Conservation (phyloP, 2,113 vertebrate species). For the Lagopus leucura region DNA sequence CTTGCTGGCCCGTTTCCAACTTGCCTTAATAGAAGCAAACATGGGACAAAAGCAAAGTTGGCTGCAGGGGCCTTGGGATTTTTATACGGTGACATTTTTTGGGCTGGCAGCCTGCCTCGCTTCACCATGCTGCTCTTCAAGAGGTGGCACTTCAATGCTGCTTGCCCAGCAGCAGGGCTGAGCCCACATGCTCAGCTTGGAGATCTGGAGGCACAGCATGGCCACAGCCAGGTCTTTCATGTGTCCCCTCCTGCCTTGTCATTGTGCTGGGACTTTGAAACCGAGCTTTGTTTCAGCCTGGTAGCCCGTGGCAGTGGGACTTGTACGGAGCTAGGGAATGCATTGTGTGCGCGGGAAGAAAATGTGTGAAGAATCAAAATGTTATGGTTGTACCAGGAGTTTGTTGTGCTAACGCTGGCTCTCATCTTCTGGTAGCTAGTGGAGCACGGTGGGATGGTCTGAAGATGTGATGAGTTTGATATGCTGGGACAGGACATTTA, state of each 20-base stretch:
- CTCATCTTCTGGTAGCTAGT: constrained; percentile 4
- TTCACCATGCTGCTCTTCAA: neutral
- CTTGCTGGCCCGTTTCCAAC: neutral
- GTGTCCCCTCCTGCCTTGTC: constrained; percentile 38
- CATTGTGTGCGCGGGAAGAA: constrained; percentile 56
- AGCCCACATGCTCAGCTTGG: constrained; percentile 20
- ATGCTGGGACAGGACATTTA: constrained; percentile 45
- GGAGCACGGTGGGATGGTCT: constrained; percentile 25
- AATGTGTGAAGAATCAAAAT: constrained; percentile 73
- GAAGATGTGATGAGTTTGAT: constrained; percentile 42
- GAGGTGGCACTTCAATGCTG: constrained; percentile 42
- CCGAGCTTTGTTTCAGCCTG: constrained; percentile 68
- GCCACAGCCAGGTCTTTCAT: neutral
- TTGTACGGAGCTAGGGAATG: constrained; percentile 41
- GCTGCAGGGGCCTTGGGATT: neutral
- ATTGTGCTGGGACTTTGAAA: constrained; percentile 57
- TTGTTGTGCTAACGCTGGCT: constrained; percentile 47
- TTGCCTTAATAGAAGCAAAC: neutral
- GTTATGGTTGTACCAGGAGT: constrained; percentile 59
- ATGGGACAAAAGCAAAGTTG: constrained; percentile 13
- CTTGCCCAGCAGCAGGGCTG: neutral
- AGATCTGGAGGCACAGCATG: constrained; percentile 22
- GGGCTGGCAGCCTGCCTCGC: constrained; percentile 13
- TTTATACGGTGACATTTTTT: neutral
- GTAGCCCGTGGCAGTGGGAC: constrained; percentile 64